Base-by-base conservation (phyloP, 1,140 invertebrate genomes). In the Dufourea novaeangliae region DNA sequence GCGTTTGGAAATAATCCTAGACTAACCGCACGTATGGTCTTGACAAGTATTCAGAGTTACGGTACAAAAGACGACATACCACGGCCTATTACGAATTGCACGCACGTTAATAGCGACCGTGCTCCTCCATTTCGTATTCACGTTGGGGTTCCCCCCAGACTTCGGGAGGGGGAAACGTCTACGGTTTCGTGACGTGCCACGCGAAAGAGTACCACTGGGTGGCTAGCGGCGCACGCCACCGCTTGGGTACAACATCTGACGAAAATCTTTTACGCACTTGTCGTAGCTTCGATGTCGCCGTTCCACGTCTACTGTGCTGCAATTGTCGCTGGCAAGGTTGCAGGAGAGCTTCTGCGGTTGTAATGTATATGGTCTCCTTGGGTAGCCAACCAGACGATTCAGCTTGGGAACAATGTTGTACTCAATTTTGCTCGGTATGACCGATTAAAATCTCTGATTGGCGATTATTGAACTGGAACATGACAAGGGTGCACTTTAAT, bases 81-180 rank as follows among this genome's bases (percentile, higher is more conserved):
- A 74, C 39, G 37, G 20, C 63, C 50, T 59, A 57, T 82, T 71
- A 72, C 17, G 44, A 70, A 83, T 84, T 75, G 66, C 62, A 52
- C 67, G 80, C 82, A 80, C 69, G 79, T 78, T 69, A 64, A 79
- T 59, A 2, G 54, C 61, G 61, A 1, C 76, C 75, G 68, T 71
- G 66, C 64, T 64, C 29, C 41, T 14, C 29, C 32, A 74, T 79
- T 80, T 78, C 41, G 74, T 67, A 75, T 83, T 78, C 77, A 63
- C 52, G 10, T n/a, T 54, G 63, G 39, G 14, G 27, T 2, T 32
- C 62, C n/a, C 32, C n/a, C 1, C 10, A 39, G 22, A 67, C 41
- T 50, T 27, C 1, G 37, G 37, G 67, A 50, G 67, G 29, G 17
- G 37, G 27, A 22, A 39, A 34, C 44, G 20, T 57, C 37, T 27